Base-by-base conservation (phyloP, 2,888 invertebrate genomes). In the Hypena proboscidalis region DNA sequence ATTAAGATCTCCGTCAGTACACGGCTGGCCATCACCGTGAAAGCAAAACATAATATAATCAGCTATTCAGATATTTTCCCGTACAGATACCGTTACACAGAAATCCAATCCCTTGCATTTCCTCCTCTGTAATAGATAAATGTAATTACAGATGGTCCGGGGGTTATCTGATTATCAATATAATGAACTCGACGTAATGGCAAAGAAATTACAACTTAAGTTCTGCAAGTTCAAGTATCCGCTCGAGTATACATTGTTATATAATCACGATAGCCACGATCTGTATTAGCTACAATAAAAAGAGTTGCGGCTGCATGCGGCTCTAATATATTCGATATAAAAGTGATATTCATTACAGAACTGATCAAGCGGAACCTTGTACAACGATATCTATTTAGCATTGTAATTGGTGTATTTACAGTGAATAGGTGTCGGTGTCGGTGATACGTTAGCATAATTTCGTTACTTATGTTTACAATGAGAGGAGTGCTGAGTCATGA, bases 391-490 rank as follows among this genome's bases (percentile, higher is more conserved):
- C 60, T 64, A 70, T 74, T 74, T 70, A 67, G 60, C 58, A 65
- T 67, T 66, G 67, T 70, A 74, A 79, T 77, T 77, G 79, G 76
- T 75, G 71, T 79, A 77, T 83, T 80, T 68, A 68, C 59, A 58
- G 54, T 77, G 73, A 83, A 83, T 77, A 75, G 75, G 58, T 59
- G 59, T 17, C 74, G 75, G 74, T 75, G 74, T 67, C 58, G 65
- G 63, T 71, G 78, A 76, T 76, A 78, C 78, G 69, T 80, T 73
- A 71, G 65, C 74, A 76, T 83, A 83, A 85, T 81, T 83, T 81
- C 70, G 79, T 80, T 79, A 75, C 60, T 73, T 81, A 79, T 83
- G 82, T 83, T 80, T 77, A 81, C 80, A 84, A 84, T 81, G 68
- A 48, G 55, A 70, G 67, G 77, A 78, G 63, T 72, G 89, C 79